Evolutionary conservation across 2,113 vertebrate genomes (phyloP).

Genomic region (human (Homo sapiens)): GRCh38 chrX:121518501-121519000

Average conservation of each 20-base stretch:
- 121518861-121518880: conserved; percentile 67
- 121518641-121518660: conserved; percentile 27
- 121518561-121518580: not conserved
- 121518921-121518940: not conserved
- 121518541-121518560: not conserved
- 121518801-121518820: conserved; percentile 57
- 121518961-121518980: not conserved
- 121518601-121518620: conserved; percentile 10
- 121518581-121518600: conserved; percentile 32
- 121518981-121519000: conserved; percentile 47
- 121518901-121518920: conserved; percentile 31
- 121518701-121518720: conserved; percentile 30
- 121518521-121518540: not conserved
- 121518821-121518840: conserved; percentile 54
- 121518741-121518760: not conserved
- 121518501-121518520: not conserved
- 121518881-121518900: conserved; percentile 54
- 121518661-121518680: conserved; percentile 34
- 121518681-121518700: conserved; percentile 11
- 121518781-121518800: conserved; percentile 5
- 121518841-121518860: conserved; percentile 68
- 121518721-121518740: conserved; percentile 18
- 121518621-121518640: not conserved
- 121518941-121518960: not conserved
- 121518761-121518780: not conserved